Percentiles rank a stretch among this genome's conserved stretches.
These are phyloP conservation scores for Chrysoperla carnea DNA, from an alignment of 1,140 invertebrate genomes.

Conservation along the genomic window DNA sequence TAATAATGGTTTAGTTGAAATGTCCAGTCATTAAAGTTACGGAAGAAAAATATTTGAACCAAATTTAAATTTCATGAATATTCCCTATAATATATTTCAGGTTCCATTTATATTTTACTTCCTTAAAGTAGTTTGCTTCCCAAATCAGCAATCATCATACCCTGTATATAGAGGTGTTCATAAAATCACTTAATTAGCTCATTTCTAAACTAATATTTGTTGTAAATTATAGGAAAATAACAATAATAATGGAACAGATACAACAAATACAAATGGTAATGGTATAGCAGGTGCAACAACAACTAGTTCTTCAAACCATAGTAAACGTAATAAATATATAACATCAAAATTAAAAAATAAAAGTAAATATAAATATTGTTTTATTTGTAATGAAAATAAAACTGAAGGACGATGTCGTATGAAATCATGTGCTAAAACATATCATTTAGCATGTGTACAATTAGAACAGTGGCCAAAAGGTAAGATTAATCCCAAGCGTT, in stretches of 20 bases:
- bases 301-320: background rate
- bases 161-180: background rate
- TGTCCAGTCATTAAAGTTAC: no score
- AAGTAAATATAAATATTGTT: slow-evolving; percentile 10
- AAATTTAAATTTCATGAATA: background rate
- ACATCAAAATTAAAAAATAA: slow-evolving; percentile 9
- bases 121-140: background rate
- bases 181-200: no score
- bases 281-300: no score
- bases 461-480: slow-evolving; percentile 4
- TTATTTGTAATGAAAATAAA: slow-evolving; percentile 13
- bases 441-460: slow-evolving; percentile 17
- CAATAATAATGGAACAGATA: slow-evolving; percentile 3
- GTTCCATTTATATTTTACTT: background rate
- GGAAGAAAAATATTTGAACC: slow-evolving; percentile 10
- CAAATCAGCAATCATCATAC: slow-evolving; percentile 2
- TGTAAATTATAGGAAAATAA: background rate
- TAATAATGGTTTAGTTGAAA: no score
- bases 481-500: background rate
- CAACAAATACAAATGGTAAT: background rate
- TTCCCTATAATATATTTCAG: slow-evolving; percentile 2
- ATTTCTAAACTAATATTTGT: background rate
- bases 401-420: slow-evolving; percentile 12
- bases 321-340: slow-evolving; percentile 8
- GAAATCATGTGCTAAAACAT: slow-evolving; percentile 16